These are phyloP conservation scores for Dissostichus mawsoni DNA, from an alignment of 2,113 vertebrate genomes.

Conservation along the genomic window DNA sequence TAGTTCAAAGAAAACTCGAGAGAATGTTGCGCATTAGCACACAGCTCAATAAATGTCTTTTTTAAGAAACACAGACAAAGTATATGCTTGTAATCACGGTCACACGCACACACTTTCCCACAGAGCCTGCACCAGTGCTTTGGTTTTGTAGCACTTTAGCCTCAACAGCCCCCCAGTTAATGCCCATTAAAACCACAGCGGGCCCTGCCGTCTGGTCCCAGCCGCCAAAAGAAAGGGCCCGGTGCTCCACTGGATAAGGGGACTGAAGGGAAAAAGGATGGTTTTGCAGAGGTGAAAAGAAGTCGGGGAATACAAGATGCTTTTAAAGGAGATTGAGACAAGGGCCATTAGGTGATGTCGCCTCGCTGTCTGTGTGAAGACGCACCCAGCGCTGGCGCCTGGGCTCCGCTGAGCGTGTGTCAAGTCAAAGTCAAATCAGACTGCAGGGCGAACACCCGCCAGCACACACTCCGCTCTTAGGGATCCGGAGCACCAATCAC, in stretches of 20 bases:
- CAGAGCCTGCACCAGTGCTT: slow-evolving; percentile 26
- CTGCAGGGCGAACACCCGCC: slow-evolving; percentile 78
- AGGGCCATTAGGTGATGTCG: slow-evolving; percentile 92
- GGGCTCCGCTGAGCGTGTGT: slow-evolving; percentile 85
- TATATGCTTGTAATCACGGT: slow-evolving; percentile 16
- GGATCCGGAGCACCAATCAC: slow-evolving; percentile 36
- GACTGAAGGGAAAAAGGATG: slow-evolving; percentile 25
- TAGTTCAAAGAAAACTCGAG: slow-evolving; percentile 2
- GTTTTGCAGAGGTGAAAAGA: slow-evolving; percentile 87
- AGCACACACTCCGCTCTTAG: slow-evolving; percentile 37
- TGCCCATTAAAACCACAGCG: slow-evolving; percentile 73
- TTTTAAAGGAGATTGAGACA: slow-evolving; percentile 95
- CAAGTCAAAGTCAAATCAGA: slow-evolving; percentile 88
- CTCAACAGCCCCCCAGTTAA: slow-evolving; percentile 64
- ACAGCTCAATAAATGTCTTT: not conserved
- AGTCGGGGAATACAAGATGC: slow-evolving; percentile 89
- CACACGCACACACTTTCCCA: slow-evolving; percentile 17
- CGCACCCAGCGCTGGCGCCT: slow-evolving; percentile 86
- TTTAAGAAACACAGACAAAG: slow-evolving; percentile 1
- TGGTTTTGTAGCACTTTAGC: slow-evolving; percentile 74
- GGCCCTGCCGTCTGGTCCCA: slow-evolving; percentile 58
- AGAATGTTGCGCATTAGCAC: slow-evolving; percentile 1
- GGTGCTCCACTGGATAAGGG: slow-evolving; percentile 33
- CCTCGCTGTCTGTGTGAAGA: slow-evolving; percentile 92
- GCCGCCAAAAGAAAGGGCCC: slow-evolving; percentile 44